Evolutionary conservation across 1,140 invertebrate genomes (phyloP).

Genomic region (Radopholus similis): DNA sequence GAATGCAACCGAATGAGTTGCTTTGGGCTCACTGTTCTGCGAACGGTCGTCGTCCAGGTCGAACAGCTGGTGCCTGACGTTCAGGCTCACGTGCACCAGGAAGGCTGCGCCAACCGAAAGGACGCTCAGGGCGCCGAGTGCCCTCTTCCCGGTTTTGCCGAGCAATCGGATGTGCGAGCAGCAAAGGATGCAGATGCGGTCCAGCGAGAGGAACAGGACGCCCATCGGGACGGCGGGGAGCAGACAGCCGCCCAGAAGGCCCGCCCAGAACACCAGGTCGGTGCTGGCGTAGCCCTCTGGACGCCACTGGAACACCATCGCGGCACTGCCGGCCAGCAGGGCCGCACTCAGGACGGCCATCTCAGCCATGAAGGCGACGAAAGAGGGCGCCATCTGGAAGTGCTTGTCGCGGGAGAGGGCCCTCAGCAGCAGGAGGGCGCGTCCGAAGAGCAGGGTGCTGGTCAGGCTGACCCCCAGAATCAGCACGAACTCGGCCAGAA

Average conservation of each 20-base stretch:
- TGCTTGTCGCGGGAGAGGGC: not conserved
- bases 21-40: not conserved
- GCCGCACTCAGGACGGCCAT: not conserved
- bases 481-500: slow-evolving; percentile 3
- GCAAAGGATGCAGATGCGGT: not conserved
- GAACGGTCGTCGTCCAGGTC: no score
- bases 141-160: not conserved
- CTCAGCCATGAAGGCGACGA: not conserved
- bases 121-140: not conserved
- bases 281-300: not conserved
- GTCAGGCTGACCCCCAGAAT: not conserved
- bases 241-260: not conserved
- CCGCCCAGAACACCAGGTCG: slow-evolving; percentile 2
- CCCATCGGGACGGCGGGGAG: slow-evolving; percentile 2
- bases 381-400: slow-evolving; percentile 1
- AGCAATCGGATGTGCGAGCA: not conserved
- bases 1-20: not conserved
- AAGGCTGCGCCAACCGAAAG: not conserved
- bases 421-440: not conserved
- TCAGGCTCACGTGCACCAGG: not conserved
- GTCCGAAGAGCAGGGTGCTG: not conserved
- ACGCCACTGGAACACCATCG: not conserved
- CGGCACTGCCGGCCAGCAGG: not conserved
- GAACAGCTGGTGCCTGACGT: not conserved
- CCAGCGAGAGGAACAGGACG: slow-evolving; percentile 8